Conservation (phyloP, 2,888 invertebrate species). For the Tortrix viridana region DNA sequence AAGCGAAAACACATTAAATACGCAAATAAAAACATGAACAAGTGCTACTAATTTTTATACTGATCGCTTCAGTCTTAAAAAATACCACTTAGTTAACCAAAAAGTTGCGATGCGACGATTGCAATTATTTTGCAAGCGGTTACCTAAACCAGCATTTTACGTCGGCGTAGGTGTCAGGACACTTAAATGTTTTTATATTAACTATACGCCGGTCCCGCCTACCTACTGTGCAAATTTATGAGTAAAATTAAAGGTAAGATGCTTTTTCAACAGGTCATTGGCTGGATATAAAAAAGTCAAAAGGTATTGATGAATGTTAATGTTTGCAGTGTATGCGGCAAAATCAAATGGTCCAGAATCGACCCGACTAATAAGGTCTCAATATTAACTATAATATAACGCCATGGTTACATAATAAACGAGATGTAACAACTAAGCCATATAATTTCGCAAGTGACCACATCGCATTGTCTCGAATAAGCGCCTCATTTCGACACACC, state of each 20-base stretch:
- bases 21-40: too few relatives aligned
- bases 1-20: too few relatives aligned
- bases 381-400: neutral
- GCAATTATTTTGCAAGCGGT: constrained; percentile 7
- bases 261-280: constrained; percentile 3
- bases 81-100: too few relatives aligned
- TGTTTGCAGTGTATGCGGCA: too few relatives aligned
- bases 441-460: neutral
- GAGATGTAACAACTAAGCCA: neutral
- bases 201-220: neutral
- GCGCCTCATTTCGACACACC: constrained; percentile 5
- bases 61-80: too few relatives aligned
- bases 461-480: constrained; percentile 10
- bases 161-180: neutral
- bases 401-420: neutral
- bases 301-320: neutral
- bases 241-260: neutral
- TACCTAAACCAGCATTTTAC: neutral
- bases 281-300: neutral
- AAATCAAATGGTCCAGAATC: too few relatives aligned
- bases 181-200: neutral
- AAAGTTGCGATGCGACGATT: neutral
- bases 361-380: too few relatives aligned
- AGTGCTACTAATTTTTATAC: too few relatives aligned
- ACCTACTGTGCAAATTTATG: constrained; percentile 5